Base-by-base conservation (phyloP, 2,113 vertebrate species). In the Coturnix japonica region DNA sequence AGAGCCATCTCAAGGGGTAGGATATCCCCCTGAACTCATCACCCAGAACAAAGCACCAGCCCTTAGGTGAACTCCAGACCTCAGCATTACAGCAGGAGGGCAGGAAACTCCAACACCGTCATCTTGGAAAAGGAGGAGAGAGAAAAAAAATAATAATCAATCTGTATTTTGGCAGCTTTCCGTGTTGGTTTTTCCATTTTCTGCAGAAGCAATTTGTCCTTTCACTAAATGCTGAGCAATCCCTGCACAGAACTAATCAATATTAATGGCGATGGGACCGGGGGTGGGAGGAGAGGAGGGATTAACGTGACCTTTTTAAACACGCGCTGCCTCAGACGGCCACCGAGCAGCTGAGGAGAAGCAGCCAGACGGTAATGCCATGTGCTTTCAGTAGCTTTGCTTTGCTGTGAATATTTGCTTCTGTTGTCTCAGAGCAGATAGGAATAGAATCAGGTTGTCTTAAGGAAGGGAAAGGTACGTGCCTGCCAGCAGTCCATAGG, bases 311-410 rank as follows among this genome's bases (percentile, higher is more conserved):
- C 96, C 94, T 96, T 96, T 96, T 61, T 80, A 94, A 95, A 87
- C 90, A 91, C 92, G 79, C 88, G 93, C 89, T 94, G 93, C 94
- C 93, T 96, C 95, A 97, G 91, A 97, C 82, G 4, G 94, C 87
- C 95, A 95, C 91, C 92, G 85, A 95, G 96, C 94, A 96, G 94
- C 96, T 56, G 94, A 97, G 88, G 91, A 95, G 95, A 85, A 96
- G 92, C 94, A 96, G 89, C 95, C 93, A 95, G 89, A 96, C 92
- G 95, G 95, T 96, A 96, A 96, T 72, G 74, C 93, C 94, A 96
- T 96, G 95, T 94, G 93, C 74, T 81, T 97, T 96, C 91, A 83
- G 94, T 93, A 89, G 91, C 39, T 95, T 95, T 85, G 70, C n/a
- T 1, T 46, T 47, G 46, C 74, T 91, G 74, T 91, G 95, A 92